Evolutionary conservation across 2,888 invertebrate genomes (phyloP), one percentile per base, ranked within the genome.

Genomic region (Ramazzottius varieornatus): DNA sequence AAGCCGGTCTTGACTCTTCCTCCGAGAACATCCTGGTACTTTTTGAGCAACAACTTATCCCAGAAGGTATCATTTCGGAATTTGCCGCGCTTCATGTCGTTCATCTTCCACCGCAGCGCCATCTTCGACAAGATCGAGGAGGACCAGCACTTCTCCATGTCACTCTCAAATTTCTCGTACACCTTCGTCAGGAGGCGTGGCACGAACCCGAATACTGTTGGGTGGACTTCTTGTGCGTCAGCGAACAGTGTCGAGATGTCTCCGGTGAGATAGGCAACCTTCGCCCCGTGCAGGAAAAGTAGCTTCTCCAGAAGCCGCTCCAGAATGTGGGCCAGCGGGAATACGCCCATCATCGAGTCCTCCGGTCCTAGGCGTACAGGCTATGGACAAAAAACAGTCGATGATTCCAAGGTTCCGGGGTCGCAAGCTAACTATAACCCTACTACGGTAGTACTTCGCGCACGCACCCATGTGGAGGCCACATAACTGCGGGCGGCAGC

Each of bases 291-390:
- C 16, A 54, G 4, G 29, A 54, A 24, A 29, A 54, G 4, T 4
- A 54, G 4, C 54, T n/a, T 54, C 4, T 54, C 29, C n/a, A 54
- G 20, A 4, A 54, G 4, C 4, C 54, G 54, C 69, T 78, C 79
- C 70, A 77, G 77, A 72, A 76, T 75, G 69, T 79, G 79, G 0
- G 78, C 77, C 67, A 79, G 68, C 1, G 79, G 79, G 20, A 79
- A 72, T 68, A 78, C 79, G 1, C 77, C 77, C 46, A 79, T 71
- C 63, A 34, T 32, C n/a, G 67, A 64, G 24, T 66, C 66, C n/a
- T 64, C 46, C 1, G 66, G 46, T 20, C 66, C 66, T 8, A 54
- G 24, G 4, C 54, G 54, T 4, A 24, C 4, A 24, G 54, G 54
- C 54, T 54, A n/a, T n/a, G n/a, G n/a, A n/a, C n/a, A n/a, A n/a